Conservation (phyloP, 2,113 vertebrate species). For the Amazona vittata region DNA sequence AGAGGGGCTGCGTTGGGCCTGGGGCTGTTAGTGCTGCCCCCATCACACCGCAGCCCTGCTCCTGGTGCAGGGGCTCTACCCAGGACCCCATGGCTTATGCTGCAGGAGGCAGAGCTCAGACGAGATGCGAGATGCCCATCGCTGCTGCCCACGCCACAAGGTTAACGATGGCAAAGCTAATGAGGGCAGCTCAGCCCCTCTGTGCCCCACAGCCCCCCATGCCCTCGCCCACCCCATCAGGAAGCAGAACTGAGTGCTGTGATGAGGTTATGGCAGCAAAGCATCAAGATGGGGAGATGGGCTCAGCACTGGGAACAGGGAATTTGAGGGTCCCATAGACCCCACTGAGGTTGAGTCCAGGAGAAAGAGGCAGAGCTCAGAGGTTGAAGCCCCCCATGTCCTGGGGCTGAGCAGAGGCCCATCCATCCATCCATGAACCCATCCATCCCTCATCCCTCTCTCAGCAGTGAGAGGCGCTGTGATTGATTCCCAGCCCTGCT, state of each 20-base stretch:
- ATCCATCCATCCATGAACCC: not conserved
- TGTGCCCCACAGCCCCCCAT: not conserved
- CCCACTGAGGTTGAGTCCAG: not conserved
- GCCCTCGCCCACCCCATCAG: not conserved
- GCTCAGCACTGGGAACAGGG: fast-evolving
- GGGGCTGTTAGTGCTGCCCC: not conserved
- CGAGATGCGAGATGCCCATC: fast-evolving
- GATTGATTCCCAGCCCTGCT: not conserved
- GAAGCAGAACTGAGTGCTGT: not conserved
- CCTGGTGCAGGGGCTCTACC: not conserved
- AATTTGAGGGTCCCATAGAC: not conserved
- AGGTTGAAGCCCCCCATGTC: not conserved
- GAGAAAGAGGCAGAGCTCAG: not conserved
- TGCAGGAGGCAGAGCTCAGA: fast-evolving
- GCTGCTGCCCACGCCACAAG: not conserved
- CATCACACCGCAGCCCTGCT: fast-evolving
- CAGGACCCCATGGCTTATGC: fast-evolving
- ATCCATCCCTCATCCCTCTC: not conserved
- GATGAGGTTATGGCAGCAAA: not conserved
- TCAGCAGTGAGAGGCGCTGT: not conserved
- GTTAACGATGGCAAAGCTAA: not conserved
- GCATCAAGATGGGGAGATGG: fast-evolving
- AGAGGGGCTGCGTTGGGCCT: not conserved
- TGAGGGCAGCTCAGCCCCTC: constrained; percentile 16
- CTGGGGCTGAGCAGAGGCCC: not conserved